Percentiles rank a stretch among this genome's conserved stretches.
Conservation (phyloP, 2,797 vertebrate genomes). For the Enteromius paludinosus region DNA sequence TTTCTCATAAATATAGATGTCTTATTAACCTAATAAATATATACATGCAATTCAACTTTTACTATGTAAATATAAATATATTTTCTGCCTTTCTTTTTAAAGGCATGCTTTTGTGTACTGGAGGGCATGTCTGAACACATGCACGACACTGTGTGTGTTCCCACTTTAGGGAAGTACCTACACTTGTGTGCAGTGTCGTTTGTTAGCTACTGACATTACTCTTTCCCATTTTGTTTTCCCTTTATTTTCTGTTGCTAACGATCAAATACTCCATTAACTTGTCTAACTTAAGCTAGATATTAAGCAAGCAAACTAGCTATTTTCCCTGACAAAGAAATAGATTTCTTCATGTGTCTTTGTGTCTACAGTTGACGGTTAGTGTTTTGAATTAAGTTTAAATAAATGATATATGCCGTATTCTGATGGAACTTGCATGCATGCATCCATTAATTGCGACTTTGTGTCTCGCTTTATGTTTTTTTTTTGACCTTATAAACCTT, state of each 20-base stretch:
- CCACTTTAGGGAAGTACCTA: slow-evolving; percentile 15
- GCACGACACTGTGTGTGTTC: slow-evolving; percentile 33
- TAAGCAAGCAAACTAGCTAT: slow-evolving; percentile 10
- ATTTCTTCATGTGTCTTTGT: slow-evolving; percentile 19
- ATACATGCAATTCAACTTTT: background rate
- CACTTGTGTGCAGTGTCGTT: slow-evolving; percentile 2
- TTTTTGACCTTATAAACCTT: background rate
- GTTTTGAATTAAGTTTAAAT: background rate
- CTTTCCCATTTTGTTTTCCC: slow-evolving; percentile 32
- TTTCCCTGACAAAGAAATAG: slow-evolving; percentile 1
- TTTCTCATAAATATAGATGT: slow-evolving; percentile 3
- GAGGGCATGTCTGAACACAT: slow-evolving; percentile 7
- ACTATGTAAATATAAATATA: background rate
- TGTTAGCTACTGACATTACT: slow-evolving; percentile 13
- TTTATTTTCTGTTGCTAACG: slow-evolving; percentile 29
- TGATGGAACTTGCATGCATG: background rate
- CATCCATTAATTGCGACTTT: background rate
- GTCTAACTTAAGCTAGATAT: slow-evolving; percentile 7
- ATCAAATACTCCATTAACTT: slow-evolving; percentile 15
- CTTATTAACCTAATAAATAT: slow-evolving; percentile 2
- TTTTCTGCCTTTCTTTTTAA: background rate
- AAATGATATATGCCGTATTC: background rate
- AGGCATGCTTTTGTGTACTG: background rate
- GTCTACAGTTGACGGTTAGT: background rate
- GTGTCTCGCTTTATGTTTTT: background rate